Base-by-base conservation (phyloP, 2,888 invertebrate species). In the Nomada goodeniana region DNA sequence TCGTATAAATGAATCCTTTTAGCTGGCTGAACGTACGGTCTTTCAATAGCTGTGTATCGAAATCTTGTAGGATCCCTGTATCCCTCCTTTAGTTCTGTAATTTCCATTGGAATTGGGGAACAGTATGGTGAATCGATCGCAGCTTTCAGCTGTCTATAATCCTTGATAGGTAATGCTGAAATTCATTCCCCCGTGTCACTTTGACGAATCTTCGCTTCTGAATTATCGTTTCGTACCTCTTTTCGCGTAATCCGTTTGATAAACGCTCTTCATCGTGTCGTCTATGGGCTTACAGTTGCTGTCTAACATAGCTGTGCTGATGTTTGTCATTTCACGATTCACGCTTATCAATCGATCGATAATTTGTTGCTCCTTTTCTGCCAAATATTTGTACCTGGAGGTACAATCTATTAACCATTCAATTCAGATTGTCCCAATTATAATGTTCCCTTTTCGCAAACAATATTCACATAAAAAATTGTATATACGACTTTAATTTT, bases 61-160 rank as follows among this genome's bases (percentile, higher is more conserved):
- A 96, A 96, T 87, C 94, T 94, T 0, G 95, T 95, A 0, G 96
- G 96, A 89, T 96, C 96, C 76, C 95, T 95, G 91, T 96, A 96
- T 53, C 95, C 96, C 2, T 95, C 92, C 13, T 95, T 94, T 47
- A 95, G 91, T n/a, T 96, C 95, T 0, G 95, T 94, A 0, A 94
- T 93, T 74, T 95, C 94, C 68, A 95, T 94, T 79, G 95, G 95
- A 88, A 96, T 95, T 0, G 96, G 96, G 29, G 95, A 94, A 0
- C 95, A 95, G 0, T 95, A 95, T 1, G 93, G 94, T 0, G 96
- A 96, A 87, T 96, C 96, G 0, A 95, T 93, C 0, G 96, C 96
- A 0, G 96, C 95, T 92, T 95, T 94, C 84, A 96, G 93, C 73
- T 94, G 94, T 80, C 94, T 94, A 90, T 96, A 96, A 65, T 95